phyloP scores from a whole-genome alignment of 2,888 invertebrate genomes.

The Trichogramma dendrolimi region DNA sequence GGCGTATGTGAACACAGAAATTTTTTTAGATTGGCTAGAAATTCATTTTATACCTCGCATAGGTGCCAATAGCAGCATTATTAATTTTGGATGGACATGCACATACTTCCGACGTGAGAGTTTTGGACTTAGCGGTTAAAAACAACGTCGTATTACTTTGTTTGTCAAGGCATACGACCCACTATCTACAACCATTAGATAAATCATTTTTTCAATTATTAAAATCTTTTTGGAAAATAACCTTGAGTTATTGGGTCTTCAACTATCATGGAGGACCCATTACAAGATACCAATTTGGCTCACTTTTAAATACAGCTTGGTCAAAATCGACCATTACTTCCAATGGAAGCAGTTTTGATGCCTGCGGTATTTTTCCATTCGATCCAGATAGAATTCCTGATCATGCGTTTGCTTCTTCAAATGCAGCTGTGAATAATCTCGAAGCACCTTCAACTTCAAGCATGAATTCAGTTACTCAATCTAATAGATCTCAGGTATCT shows the following conservation, averaged over 20 bases:
- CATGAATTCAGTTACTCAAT: too few species aligned
- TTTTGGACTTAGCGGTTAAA: conserved; percentile 32
- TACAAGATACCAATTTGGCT: conserved; percentile 29
- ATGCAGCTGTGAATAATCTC: too few species aligned
- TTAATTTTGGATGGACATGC: conserved; percentile 40
- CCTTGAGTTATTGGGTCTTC: conserved; percentile 25
- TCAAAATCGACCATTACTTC: conserved; percentile 21
- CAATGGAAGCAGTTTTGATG: conserved; percentile 26
- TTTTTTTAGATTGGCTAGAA: conserved; percentile 37
- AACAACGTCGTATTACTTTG: conserved; percentile 37
- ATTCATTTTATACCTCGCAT: conserved; percentile 39
- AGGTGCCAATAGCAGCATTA: conserved; percentile 34
- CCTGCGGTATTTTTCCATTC: conserved; percentile 11
- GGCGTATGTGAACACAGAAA: conserved; percentile 33
- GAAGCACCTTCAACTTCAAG: too few species aligned
- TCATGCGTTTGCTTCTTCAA: conserved; percentile 24
- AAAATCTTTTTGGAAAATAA: conserved; percentile 32
- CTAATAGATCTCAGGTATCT: too few species aligned
- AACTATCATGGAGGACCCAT: conserved; percentile 29
- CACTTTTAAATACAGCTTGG: conserved; percentile 25
- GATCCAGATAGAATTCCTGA: conserved; percentile 25
- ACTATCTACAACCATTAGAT: conserved; percentile 38
- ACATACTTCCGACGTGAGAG: conserved; percentile 31
- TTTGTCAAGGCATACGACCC: conserved; percentile 38
- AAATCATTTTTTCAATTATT: conserved; percentile 37